Evolutionary conservation across 53 echinoderm and acorn worm genomes (phyloP), one percentile per base, ranked within the genome.

Genomic region (Stichopus horrens): DNA sequence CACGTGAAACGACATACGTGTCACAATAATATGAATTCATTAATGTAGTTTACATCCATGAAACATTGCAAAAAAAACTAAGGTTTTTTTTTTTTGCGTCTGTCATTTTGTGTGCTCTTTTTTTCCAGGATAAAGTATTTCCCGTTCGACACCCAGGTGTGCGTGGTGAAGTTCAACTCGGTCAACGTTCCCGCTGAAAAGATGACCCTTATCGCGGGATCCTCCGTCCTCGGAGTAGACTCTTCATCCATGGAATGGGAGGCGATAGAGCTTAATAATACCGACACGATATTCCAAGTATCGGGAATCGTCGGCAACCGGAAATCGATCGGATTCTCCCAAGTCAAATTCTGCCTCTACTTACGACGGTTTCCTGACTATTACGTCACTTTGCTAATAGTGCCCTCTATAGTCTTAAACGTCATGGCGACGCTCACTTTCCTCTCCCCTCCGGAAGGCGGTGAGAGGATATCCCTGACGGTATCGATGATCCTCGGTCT

Each of bases 361-460:
- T 9, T 86, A 9, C 7, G 16, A 11, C 20, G 86, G 4, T 51
- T 13, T 14, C 86, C 86, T 16, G 13, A n/a, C 2, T 51, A 86
- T 52, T 86, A 86, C 53, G 19, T 86, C 9, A 37, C 51, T 11
- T 13, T 68, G 53, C 52, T 86, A 14, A 67, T 86, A 19, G 9
- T 86, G 4, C 86, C 86, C 1, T 86, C 86, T 4, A 51, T 52
- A 51, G n/a, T 86, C 37, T 52, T 86, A 13, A 67, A 68, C 16
- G 5, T 86, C 0, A 68, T 86, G 71, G 51, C 86, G 9, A 21
- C 66, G 13, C 65, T 86, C 66, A 86, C 86, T 7, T 86, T 86
- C n/a, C 66, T 86, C 14, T 67, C 86, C 22, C 86, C 86, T 66
- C 67, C 66, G 8, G 86, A 86, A 18, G 18, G 86, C 86, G 86